Conservation (phyloP, 2,888 invertebrate genomes). For the Xanthorhoe spadicearia region DNA sequence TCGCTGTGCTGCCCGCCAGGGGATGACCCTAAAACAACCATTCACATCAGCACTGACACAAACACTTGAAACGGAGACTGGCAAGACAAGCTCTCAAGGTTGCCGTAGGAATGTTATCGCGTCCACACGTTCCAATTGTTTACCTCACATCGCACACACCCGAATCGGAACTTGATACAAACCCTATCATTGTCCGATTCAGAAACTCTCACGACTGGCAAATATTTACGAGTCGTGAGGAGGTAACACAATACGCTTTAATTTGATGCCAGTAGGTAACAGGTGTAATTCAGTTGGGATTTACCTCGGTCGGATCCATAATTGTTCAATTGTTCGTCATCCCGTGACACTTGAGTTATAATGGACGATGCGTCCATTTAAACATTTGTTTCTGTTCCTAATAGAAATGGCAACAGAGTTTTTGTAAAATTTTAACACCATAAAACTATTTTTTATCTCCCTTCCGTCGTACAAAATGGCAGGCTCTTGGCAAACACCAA, state of each 20-base stretch:
- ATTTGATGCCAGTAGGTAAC: constrained; percentile 82
- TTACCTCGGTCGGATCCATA: constrained; percentile 97
- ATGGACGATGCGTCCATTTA: constrained; percentile 99
- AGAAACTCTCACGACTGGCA: constrained; percentile 62
- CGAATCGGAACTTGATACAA: constrained; percentile 48
- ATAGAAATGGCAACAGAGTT: constrained; percentile 81
- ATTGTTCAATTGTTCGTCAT: constrained; percentile 97
- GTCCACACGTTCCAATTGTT: constrained; percentile 78
- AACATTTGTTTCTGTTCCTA: constrained; percentile 84
- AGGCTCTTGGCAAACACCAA: constrained; percentile 81
- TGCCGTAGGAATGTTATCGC: constrained; percentile 73
- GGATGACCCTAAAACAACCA: constrained; percentile 82
- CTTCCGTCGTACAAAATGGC: constrained; percentile 85
- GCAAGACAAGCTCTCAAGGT: constrained; percentile 75
- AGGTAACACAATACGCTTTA: constrained; percentile 82
- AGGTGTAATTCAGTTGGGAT: constrained; percentile 82
- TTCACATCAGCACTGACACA: constrained; percentile 52
- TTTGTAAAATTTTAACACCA: constrained; percentile 82
- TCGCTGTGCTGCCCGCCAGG: constrained; percentile 83
- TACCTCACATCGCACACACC: constrained; percentile 68
- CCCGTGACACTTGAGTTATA: constrained; percentile 98
- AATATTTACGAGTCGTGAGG: constrained; percentile 71
- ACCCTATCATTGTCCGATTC: constrained; percentile 53
- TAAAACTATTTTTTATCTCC: constrained; percentile 85
- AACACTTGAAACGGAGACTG: constrained; percentile 50